Conservation (phyloP, 2,888 invertebrate genomes). For the Pyrocoelia pectoralis region DNA sequence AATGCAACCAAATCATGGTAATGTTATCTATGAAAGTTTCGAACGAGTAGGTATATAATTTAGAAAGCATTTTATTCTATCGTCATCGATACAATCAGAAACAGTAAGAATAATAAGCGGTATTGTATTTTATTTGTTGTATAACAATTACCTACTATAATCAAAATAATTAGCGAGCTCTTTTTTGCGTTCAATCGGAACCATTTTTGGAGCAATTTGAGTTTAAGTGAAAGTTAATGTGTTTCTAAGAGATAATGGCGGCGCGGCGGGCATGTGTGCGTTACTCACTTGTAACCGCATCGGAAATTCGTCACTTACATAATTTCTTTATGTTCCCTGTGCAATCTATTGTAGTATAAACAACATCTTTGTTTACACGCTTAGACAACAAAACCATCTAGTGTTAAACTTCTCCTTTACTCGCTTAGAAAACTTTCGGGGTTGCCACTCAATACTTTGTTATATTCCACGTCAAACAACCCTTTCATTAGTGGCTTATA, state of each 20-base stretch:
- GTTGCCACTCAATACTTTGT: neutral
- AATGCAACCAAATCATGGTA: neutral
- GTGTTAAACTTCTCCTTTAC: too few species aligned
- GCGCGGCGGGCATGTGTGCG: too few species aligned
- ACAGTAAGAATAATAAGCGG: neutral
- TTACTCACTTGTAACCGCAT: neutral
- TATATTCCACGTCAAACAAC: neutral
- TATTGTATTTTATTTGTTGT: slow-evolving; percentile 5
- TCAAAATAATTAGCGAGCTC: neutral
- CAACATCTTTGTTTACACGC: too few species aligned
- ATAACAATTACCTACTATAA: neutral
- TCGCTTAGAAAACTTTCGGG: too few species aligned
- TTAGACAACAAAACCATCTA: too few species aligned
- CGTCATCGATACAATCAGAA: neutral
- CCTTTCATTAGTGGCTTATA: slow-evolving; percentile 1
- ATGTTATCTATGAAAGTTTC: slow-evolving; percentile 3
- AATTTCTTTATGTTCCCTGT: too few species aligned
- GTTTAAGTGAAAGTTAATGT: neutral
- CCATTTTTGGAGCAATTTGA: neutral
- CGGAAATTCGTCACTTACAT: neutral
- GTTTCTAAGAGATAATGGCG: too few species aligned
- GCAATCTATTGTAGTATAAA: neutral
- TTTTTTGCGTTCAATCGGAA: neutral
- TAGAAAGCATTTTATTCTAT: slow-evolving; percentile 1
- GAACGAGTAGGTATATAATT: neutral